Conservation (phyloP, 1,140 invertebrate genomes). For the Lycorma delicatula region DNA sequence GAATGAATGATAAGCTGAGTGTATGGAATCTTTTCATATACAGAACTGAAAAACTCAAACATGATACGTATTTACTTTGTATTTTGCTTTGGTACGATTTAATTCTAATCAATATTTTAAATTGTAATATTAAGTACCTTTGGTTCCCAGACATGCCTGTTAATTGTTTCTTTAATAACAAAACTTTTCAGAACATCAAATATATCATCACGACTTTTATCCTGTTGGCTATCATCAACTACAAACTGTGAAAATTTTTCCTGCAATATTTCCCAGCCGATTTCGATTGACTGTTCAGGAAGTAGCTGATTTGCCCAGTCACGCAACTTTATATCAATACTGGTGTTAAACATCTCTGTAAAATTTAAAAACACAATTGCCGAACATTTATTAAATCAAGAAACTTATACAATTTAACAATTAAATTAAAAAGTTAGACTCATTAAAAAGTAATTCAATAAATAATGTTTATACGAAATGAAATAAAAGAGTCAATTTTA, state of each 20-base stretch:
- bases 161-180: constrained; percentile 79
- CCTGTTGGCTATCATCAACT: constrained; percentile 51
- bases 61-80: too few relatives aligned
- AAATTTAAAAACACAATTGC: constrained; percentile 19
- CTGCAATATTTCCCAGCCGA: constrained; percentile 81
- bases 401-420: background rate
- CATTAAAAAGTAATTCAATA: background rate
- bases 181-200: constrained; percentile 84
- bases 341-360: constrained; percentile 88
- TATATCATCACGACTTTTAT: constrained; percentile 74
- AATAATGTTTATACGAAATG: background rate
- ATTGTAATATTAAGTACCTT: too few relatives aligned
- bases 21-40: too few relatives aligned
- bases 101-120: too few relatives aligned
- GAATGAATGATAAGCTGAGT: too few relatives aligned
- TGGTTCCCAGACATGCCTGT: constrained; percentile 86
- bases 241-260: constrained; percentile 79
- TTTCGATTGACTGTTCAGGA: constrained; percentile 71
- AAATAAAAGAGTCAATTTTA: too few relatives aligned
- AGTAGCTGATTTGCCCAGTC: constrained; percentile 91
- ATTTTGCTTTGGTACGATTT: too few relatives aligned
- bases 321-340: constrained; percentile 91
- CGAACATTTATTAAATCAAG: constrained; percentile 5
- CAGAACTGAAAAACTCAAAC: too few relatives aligned
- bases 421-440: background rate